Conservation (phyloP, 2,797 vertebrate species). For the Labeo calbasu region DNA sequence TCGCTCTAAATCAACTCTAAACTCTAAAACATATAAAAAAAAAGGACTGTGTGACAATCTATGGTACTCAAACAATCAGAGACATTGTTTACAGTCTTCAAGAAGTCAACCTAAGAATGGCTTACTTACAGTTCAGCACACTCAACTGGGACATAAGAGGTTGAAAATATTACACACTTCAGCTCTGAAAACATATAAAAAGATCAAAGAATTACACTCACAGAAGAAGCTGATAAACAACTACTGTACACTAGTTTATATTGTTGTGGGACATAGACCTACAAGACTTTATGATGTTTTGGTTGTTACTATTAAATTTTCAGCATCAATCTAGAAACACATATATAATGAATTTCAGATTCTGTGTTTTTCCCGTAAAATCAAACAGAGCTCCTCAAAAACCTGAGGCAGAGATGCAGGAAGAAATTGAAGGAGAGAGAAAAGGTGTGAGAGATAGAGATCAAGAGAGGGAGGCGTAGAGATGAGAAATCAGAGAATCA, state of each 20-base stretch:
- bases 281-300: neutral
- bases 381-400: conserved; percentile 11
- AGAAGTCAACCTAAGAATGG: neutral
- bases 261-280: conserved; percentile 1
- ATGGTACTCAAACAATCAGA: neutral
- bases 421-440: conserved; percentile 38
- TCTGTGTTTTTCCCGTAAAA: conserved; percentile 5
- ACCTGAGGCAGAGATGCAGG: neutral
- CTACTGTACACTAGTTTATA: neutral
- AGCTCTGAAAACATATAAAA: neutral
- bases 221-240: neutral
- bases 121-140: neutral
- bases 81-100: neutral
- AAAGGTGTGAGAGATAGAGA: conserved; percentile 38
- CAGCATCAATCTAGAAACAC: neutral
- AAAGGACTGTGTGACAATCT: neutral
- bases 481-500: neutral
- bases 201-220: neutral
- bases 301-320: neutral
- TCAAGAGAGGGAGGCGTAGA: conserved; percentile 66
- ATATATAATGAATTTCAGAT: conserved; percentile 21
- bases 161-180: neutral
- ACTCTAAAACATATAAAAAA: neutral
- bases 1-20: neutral
- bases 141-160: neutral